Evolutionary conservation across 2,888 invertebrate genomes (phyloP), one percentile per base, ranked within the genome.

Genomic region (Liodrosophila aerea): DNA sequence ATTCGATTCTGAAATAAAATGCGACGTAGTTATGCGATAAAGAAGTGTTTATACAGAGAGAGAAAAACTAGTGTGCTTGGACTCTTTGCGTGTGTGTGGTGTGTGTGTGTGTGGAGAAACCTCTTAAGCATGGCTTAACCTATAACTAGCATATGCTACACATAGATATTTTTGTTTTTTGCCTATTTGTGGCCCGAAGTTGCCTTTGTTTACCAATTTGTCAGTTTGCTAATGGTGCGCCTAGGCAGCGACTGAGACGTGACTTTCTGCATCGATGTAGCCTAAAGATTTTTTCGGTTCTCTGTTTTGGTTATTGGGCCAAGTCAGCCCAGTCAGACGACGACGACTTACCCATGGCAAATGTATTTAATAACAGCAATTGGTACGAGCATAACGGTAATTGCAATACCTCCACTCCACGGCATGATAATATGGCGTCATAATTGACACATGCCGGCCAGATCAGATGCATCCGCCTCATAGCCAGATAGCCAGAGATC

Each of bases 391-490:
- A 51, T 62, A 76, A 67, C 73, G 64, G 73, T 64, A 71, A 61
- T 69, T 52, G 58, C 52, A 61, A 61, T 65, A 49, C 11, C 16
- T 29, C 13, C 16, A 1, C 39, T 30, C 3, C 15, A 8, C 7
- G 44, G 53, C 15, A 8, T 4, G 44, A 53, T 61, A 64, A 76
- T 73, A 82, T 82, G 75, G 76, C 73, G 75, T 80, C 78, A 75
- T 78, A 80, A 80, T 78, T 76, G 83, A 76, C 80, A 82, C 76
- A 76, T 81, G 78, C 76, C 22, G 22, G 2, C 67, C n/a, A n/a
- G n/a, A n/a, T 64, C 72, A 66, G 66, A 64, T 78, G 81, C 81
- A 78, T 80, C 81, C 81, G 78, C 64, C 68, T 69, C 53, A 64
- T 76, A 81, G 77, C 58, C 58, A 68, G 22, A 50, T 44, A 22